Conservation (phyloP, 2,888 invertebrate species). For the Metopia argyrocephala region DNA sequence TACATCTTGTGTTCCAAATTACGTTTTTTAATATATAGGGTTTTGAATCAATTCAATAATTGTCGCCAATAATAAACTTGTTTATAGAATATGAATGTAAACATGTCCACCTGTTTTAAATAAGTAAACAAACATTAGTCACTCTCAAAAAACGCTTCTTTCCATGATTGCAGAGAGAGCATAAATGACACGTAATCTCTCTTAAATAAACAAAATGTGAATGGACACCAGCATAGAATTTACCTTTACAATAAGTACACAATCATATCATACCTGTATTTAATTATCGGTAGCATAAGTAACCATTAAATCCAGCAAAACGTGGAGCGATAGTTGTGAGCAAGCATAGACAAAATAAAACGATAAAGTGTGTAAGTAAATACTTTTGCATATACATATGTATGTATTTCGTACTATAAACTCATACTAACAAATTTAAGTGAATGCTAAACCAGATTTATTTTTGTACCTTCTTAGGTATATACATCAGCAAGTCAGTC, state of each 20-base stretch:
- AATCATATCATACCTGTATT: neutral
- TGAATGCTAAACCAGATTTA: constrained; percentile 59
- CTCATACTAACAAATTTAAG: neutral
- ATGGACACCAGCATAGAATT: neutral
- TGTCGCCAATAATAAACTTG: neutral
- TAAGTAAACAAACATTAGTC: constrained; percentile 24
- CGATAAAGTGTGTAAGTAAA: constrained; percentile 28
- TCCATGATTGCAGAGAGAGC: neutral
- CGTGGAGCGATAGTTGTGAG: constrained; percentile 44
- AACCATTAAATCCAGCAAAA: constrained; percentile 45
- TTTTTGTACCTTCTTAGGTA: constrained; percentile 27
- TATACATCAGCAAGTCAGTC: constrained; percentile 27
- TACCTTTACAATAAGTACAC: neutral
- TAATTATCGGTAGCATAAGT: constrained; percentile 43
- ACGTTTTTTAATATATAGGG: neutral
- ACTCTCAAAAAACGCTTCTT: neutral
- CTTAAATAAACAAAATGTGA: constrained; percentile 53
- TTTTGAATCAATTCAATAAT: neutral
- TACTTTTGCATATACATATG: constrained; percentile 2
- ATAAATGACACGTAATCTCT: constrained; percentile 1
- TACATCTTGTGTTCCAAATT: neutral
- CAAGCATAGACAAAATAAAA: constrained; percentile 39
- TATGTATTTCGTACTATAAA: neutral
- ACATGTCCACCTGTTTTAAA: constrained; percentile 26
- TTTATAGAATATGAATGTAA: constrained; percentile 37